These are phyloP conservation scores for Paralichthys olivaceus DNA, from an alignment of 2,113 vertebrate species.

Conservation along the genomic window DNA sequence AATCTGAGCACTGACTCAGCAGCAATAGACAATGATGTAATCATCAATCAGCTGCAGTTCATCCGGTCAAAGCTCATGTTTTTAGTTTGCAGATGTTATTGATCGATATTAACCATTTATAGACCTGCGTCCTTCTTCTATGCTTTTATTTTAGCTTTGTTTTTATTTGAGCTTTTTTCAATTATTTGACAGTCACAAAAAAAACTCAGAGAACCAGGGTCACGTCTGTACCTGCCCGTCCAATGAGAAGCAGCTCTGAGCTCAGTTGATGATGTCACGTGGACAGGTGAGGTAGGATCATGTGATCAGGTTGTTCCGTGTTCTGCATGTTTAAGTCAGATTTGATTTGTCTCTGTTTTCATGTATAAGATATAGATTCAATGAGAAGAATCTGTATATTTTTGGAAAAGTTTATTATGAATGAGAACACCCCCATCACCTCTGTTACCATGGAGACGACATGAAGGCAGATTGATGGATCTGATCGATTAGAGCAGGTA, in stretches of 20 bases:
- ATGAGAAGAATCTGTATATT: slow-evolving; percentile 50
- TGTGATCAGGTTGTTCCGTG: not conserved
- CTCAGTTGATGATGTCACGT: not conserved
- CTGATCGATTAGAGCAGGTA: not conserved
- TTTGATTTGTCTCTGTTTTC: slow-evolving; percentile 36
- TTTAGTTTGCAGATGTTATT: slow-evolving; percentile 42
- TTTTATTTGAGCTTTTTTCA: not conserved
- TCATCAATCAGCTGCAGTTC: slow-evolving; percentile 25
- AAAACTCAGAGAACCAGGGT: not conserved
- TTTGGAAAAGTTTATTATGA: slow-evolving; percentile 52
- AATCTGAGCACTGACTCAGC: not conserved
- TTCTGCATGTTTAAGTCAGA: slow-evolving; percentile 46
- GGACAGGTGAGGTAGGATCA: not conserved
- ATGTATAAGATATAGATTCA: slow-evolving; percentile 27
- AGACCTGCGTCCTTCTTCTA: slow-evolving; percentile 13
- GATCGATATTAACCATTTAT: slow-evolving; percentile 33
- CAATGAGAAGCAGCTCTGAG: not conserved
- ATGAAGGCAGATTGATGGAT: not conserved
- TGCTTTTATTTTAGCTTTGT: slow-evolving; percentile 3
- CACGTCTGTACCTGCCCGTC: not conserved
- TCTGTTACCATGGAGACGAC: slow-evolving; percentile 17
- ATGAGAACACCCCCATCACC: not conserved
- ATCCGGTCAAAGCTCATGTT: slow-evolving; percentile 41
- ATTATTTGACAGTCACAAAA: not conserved
- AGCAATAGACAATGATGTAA: slow-evolving; percentile 22